A percentile compares a stretch with the other conserved stretches of the same genome.
These are phyloP conservation scores for Pundamilia nyererei DNA, from an alignment of 2,113 vertebrate species.

Conservation along the genomic window DNA sequence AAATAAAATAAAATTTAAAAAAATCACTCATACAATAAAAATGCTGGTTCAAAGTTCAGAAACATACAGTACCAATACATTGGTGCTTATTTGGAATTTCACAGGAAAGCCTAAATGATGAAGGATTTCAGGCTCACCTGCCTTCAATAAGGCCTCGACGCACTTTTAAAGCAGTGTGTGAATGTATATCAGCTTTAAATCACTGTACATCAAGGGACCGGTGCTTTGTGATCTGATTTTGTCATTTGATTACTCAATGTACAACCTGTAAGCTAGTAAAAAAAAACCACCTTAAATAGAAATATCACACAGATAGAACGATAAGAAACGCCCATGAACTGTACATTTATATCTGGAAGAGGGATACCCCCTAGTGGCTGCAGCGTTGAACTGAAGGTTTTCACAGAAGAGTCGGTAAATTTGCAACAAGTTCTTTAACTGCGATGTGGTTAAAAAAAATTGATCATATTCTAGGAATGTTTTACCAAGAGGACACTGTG, in stretches of 20 bases:
- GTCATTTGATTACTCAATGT: background rate
- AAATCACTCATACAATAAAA: conserved; percentile 4
- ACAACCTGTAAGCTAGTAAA: background rate
- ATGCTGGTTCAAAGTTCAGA: background rate
- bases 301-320: background rate
- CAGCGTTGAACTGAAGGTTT: background rate
- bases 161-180: background rate
- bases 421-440: background rate
- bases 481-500: background rate
- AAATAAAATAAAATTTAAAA: background rate
- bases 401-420: background rate
- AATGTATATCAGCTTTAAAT: background rate
- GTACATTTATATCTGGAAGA: background rate
- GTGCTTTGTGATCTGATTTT: background rate
- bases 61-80: background rate
- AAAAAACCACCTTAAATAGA: background rate
- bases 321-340: background rate
- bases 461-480: background rate
- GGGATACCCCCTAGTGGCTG: conserved; percentile 32
- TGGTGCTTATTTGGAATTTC: background rate
- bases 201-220: background rate
- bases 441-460: background rate
- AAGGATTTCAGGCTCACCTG: background rate
- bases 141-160: background rate
- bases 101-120: background rate